A percentile compares a stretch with the other conserved stretches of the same genome.
phyloP scores from a whole-genome alignment of 1,140 invertebrate genomes.

The Eurosta solidaginis region DNA sequence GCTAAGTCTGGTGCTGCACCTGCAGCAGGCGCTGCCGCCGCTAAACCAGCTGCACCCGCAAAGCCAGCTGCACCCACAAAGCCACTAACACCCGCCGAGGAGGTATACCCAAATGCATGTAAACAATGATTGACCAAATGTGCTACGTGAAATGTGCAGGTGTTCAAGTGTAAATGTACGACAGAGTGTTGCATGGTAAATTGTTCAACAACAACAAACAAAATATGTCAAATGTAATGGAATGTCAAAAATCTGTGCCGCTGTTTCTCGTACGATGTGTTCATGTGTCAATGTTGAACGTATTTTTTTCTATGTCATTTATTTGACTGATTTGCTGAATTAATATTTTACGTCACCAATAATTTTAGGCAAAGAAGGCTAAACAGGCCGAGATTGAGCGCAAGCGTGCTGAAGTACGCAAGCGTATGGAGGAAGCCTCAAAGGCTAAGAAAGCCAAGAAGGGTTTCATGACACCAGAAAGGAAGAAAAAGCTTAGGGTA shows the following conservation, averaged over 20 bases:
- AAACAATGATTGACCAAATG: background rate
- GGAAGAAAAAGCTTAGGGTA: constrained; percentile 97
- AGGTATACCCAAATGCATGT: constrained; percentile 23
- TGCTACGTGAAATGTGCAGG: constrained; percentile 39
- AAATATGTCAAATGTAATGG: too few relatives aligned
- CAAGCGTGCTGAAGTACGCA: constrained; percentile 93
- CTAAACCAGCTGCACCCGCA: constrained; percentile 10
- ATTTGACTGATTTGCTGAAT: background rate
- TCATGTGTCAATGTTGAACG: constrained; percentile 27
- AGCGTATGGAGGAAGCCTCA: constrained; percentile 93
- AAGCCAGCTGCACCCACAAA: background rate
- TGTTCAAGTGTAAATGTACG: background rate
- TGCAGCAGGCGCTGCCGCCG: background rate
- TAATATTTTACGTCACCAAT: background rate
- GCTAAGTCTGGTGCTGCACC: constrained; percentile 37
- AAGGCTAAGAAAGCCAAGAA: constrained; percentile 96
- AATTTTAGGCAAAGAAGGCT: constrained; percentile 82
- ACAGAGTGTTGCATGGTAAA: too few relatives aligned
- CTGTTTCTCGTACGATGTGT: constrained; percentile 30
- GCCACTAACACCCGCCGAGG: background rate
- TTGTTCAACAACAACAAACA: too few relatives aligned
- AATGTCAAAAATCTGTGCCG: background rate
- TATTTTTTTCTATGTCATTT: background rate
- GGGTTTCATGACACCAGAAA: constrained; percentile 98
- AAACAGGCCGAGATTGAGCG: constrained; percentile 92